Base-by-base conservation (phyloP, 2,888 invertebrate genomes). In the Sturmia bella region DNA sequence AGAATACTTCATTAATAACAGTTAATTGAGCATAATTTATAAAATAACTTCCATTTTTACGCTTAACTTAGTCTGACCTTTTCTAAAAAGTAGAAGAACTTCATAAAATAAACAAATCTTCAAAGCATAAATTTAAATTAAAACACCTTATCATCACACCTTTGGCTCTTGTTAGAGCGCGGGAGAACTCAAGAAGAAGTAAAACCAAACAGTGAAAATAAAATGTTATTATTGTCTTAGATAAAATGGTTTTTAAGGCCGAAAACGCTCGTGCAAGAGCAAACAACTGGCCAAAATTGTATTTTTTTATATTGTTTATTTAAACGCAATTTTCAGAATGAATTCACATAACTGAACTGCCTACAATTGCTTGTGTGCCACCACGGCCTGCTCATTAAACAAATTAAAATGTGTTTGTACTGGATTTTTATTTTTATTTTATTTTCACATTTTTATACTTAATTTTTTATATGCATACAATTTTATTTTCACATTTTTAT, bases 281-380 rank as follows among this genome's bases (percentile, higher is more conserved):
- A 52, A 52, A 56, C 66, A 12, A 68, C 59, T 68, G 68, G 37
- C 75, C 75, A 52, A 75, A 66, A 45, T 12, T 45, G 15, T 50
- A 19, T 37, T 48, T 37, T 27, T 61, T 50, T 4, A 41, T 66
- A 66, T 57, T 24, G 56, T 66, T 63, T 54, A 15, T 17, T 37
- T 45, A 24, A 32, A 61, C 6, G 11, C 17, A 32, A 19, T 64
- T 24, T 39, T 74, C n/a, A 15, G 24, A 64, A 66, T 13, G 57
- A 57, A 27, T 66, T 17, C 7, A 9, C 50, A 63, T 21, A 6
- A 43, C 68, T 21, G 13, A 50, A 41, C 12, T 12, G 27, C 68
- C 39, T 32, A 66, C 24, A 70, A 77, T 32, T 63, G 41, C 59
- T 72, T 72, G 48, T 27, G 11, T 4, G 24, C 45, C 6, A 3